Evolutionary conservation across 2,797 vertebrate genomes (phyloP), one percentile per base, ranked within the genome.

Genomic region (Taenioides sp.): DNA sequence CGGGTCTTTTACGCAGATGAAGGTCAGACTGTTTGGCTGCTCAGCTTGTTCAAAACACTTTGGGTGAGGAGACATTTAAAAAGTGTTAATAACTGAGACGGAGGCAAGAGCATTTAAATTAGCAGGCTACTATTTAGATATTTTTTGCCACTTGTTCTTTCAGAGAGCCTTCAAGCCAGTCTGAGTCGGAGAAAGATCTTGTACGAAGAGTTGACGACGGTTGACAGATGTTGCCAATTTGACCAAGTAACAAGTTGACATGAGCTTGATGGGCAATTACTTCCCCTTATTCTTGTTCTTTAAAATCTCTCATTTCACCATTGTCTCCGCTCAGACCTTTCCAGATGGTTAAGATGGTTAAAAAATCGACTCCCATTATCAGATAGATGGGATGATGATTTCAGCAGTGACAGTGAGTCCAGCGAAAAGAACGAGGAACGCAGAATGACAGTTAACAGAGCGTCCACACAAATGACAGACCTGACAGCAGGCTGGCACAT

Each of bases 261-360:
- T 82, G 80, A 80, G 60, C 76, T 69, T 85, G 85, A 83, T 82
- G 78, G 58, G 71, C 79, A 76, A 82, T 88, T 85, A 67, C 74
- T 80, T 72, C 77, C 50, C 72, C 72, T 50, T 69, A 71, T 65
- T 74, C 68, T 47, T 64, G 67, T 73, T 76, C 55, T 71, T 68
- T 78, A 65, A 65, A 65, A 79, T 84, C 73, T 79, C 75, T 76
- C 74, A 77, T 58, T 79, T 65, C 54, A 77, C 80, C 76, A 60
- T 70, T 65, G 62, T 72, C 67, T 49, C 54, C 1, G 14, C 52
- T 68, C 67, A 66, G 65, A 58, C 64, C 22, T 65, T 69, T 75
- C 77, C 78, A 76, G 80, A 80, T 85, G 70, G 74, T 78, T 78
- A 12, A 65, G 78, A 65, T 3, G 49, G 23, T 71, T 37, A 60